phyloP scores from a whole-genome alignment of 2,113 vertebrate species.

The Heterotis niloticus region DNA sequence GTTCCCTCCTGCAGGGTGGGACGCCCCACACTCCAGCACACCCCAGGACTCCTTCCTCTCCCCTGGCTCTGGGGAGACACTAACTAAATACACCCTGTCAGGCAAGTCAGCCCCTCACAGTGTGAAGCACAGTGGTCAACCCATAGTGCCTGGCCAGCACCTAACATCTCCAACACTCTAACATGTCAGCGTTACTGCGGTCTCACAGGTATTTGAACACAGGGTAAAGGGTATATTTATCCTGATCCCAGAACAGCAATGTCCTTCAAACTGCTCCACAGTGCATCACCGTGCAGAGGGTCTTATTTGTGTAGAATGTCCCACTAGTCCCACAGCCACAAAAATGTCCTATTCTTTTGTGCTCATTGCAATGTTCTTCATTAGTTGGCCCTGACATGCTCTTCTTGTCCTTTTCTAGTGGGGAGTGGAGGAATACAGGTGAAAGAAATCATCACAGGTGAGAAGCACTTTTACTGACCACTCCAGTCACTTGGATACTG shows the following conservation, averaged over 20 bases:
- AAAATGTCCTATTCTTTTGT: too few relatives aligned
- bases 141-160: neutral
- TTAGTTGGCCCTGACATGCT: neutral
- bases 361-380: neutral
- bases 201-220: too few relatives aligned
- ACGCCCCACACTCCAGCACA: conserved; percentile 44
- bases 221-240: neutral
- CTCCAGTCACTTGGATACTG: neutral
- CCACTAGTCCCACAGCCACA: too few relatives aligned
- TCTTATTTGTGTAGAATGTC: too few relatives aligned
- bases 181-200: neutral
- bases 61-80: conserved; percentile 28
- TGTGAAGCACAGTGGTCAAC: neutral
- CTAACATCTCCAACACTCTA: neutral
- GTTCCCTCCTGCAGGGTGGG: conserved; percentile 45
- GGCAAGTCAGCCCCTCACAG: conserved; percentile 36
- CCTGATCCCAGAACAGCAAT: too few relatives aligned
- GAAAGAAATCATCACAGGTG: conserved; percentile 46
- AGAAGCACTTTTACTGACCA: too few relatives aligned
- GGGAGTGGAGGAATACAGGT: conserved; percentile 35
- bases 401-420: conserved; percentile 21
- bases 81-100: conserved; percentile 37
- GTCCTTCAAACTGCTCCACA: neutral
- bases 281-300: neutral
- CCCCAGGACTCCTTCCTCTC: conserved; percentile 38